phyloP scores from a whole-genome alignment of 2,797 vertebrate genomes.

The Falco berigora region DNA sequence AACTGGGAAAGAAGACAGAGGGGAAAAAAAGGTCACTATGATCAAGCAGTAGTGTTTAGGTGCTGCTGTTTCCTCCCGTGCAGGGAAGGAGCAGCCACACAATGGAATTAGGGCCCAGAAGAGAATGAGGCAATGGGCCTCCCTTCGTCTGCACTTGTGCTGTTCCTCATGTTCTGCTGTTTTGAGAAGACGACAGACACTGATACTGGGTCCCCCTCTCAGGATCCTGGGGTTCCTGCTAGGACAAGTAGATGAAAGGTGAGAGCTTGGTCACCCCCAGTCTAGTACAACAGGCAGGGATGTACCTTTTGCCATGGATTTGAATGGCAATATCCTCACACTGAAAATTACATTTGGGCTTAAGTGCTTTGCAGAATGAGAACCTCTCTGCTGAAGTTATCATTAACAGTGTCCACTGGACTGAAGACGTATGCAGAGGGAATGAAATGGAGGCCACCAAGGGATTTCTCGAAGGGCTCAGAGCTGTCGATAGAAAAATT shows the following conservation, averaged over 20 bases:
- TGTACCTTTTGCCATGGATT: neutral
- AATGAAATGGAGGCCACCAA: neutral
- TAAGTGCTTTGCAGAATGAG: neutral
- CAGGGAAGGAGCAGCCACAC: neutral
- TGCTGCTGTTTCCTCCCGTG: neutral
- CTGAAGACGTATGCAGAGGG: neutral
- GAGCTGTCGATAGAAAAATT: neutral
- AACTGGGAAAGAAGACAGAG: neutral
- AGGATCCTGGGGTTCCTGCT: neutral
- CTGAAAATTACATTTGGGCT: neutral
- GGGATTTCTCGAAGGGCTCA: neutral
- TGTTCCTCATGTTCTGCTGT: neutral
- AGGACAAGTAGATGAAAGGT: neutral
- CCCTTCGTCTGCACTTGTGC: neutral
- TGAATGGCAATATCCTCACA: neutral
- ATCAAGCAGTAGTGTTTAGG: neutral
- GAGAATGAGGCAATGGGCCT: neutral
- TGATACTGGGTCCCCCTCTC: neutral
- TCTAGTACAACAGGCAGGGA: neutral
- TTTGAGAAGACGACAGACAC: neutral
- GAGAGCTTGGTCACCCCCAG: neutral
- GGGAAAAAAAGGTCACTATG: neutral
- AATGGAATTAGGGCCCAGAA: neutral
- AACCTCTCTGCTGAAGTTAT: neutral
- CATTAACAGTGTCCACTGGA: neutral